Conservation (phyloP, 2,113 vertebrate genomes). For the Copsychus sechellarum region DNA sequence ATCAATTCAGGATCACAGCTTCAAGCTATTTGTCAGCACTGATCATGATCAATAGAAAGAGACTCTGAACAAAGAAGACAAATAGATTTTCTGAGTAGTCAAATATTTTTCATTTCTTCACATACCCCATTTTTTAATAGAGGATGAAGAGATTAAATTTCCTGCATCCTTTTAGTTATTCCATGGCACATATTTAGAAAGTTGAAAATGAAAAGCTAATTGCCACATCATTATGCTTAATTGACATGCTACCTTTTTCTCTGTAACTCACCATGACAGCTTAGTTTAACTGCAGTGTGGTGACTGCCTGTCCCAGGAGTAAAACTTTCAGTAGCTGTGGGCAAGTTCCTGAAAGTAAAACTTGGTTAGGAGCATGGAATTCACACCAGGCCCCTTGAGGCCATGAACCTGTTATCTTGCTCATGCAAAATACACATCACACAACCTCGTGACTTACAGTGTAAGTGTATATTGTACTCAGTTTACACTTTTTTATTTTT, state of each 20-base stretch:
- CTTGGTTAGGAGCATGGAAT: neutral
- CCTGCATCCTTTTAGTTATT: slow-evolving; percentile 48
- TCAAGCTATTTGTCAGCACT: slow-evolving; percentile 66
- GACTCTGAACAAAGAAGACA: slow-evolving; percentile 68
- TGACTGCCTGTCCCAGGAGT: neutral
- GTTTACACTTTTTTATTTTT: neutral
- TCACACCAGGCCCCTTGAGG: neutral
- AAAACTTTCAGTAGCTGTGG: neutral
- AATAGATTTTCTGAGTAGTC: slow-evolving; percentile 49
- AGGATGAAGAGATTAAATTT: slow-evolving; percentile 62
- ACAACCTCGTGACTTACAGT: neutral
- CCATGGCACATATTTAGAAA: slow-evolving; percentile 37
- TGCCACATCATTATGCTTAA: slow-evolving; percentile 66
- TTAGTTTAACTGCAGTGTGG: neutral
- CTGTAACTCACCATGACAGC: slow-evolving; percentile 23
- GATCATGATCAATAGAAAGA: slow-evolving; percentile 72
- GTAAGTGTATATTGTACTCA: neutral
- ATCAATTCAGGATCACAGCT: slow-evolving; percentile 71
- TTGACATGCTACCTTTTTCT: slow-evolving; percentile 55
- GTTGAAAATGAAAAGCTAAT: slow-evolving; percentile 43
- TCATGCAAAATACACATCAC: neutral
- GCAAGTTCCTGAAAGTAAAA: slow-evolving; percentile 5
- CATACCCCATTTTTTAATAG: slow-evolving; percentile 29
- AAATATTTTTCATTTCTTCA: slow-evolving; percentile 54
- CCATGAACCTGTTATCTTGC: neutral